These are phyloP conservation scores for Zoanthus sociatus DNA, from an alignment of 92 coral and sea anemone genomes.

Conservation along the genomic window DNA sequence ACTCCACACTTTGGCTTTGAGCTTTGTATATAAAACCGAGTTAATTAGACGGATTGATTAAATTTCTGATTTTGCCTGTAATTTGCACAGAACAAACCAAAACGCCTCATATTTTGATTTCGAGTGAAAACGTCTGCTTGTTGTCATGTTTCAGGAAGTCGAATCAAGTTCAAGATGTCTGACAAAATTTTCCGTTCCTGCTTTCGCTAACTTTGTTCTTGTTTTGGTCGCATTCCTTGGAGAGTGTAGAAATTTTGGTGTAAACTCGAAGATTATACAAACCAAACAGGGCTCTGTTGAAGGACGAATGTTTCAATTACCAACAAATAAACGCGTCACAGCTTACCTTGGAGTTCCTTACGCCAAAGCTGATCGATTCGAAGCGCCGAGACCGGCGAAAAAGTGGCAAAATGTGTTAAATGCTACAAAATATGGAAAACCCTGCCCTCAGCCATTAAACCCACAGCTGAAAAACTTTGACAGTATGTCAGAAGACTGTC, in stretches of 20 bases:
- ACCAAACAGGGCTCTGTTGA: slow-evolving; percentile 6
- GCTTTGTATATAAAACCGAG: background rate
- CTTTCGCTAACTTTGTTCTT: background rate
- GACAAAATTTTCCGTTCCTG: background rate
- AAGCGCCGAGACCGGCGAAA: slow-evolving; percentile 32
- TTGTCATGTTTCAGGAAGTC: background rate
- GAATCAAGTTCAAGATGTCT: background rate
- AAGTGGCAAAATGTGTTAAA: slow-evolving; percentile 38
- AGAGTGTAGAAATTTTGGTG: background rate
- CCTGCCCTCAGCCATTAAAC: slow-evolving; percentile 53
- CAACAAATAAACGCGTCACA: slow-evolving; percentile 4
- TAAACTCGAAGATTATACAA: slow-evolving; percentile 2
- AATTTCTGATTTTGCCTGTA: background rate
- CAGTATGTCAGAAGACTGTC: slow-evolving; percentile 54
- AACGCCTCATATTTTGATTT: background rate
- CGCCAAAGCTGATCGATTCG: slow-evolving; percentile 60
- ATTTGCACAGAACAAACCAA: background rate
- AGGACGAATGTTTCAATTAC: background rate
- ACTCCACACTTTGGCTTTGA: background rate
- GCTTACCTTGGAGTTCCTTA: slow-evolving; percentile 53
- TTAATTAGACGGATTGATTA: background rate
- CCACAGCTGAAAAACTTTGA: background rate
- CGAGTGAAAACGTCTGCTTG: background rate
- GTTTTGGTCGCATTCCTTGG: background rate
- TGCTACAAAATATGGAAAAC: slow-evolving; percentile 41